Evolutionary conservation across 92 coral and sea anemone species (phyloP), one percentile per base, ranked within the genome.

Genomic region (Phenganax subtilis): DNA sequence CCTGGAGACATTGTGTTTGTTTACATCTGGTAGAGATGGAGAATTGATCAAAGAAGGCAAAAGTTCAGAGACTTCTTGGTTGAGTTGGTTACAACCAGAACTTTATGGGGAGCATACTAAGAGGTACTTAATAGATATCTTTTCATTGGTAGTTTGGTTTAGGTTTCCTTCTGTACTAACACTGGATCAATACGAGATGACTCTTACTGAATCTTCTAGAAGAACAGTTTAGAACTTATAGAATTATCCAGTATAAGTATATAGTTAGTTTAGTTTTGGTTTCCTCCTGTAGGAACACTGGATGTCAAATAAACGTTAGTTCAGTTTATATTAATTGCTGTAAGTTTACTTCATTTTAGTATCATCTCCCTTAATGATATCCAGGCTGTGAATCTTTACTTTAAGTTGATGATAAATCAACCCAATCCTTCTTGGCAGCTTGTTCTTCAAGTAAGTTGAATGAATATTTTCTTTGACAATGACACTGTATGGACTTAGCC

Each of bases 361-460:
- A 85, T 89, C 11, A 82, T 87, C 10, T 89, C 91, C 7, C 88
- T 96, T 25, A 87, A 89, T 20, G 99, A 96, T 73, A 80, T 93
- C 12, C 99, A 96, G 82, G 96, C 97, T 11, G 72, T 93, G 63
- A 90, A 92, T 86, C 90, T 92, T 44, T 81, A 85, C 62, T 96
- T 87, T 83, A 96, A 92, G 75, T 71, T 96, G 69, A 85, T 92
- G 87, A 91, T 92, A 55, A 92, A 90, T 86, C 99, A 96, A 69
- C 99, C 99, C 0, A 80, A 81, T 1, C 97, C 97, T 53, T 77
- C 76, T 51, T 96, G 99, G 99, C 83, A 86, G 1, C 88, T 92
- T 7, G 88, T 96, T 52, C 86, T 96, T 29, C 93, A 91, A 87
- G 96, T 87, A 85, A 84, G 82, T 5, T 37, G 28, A 27, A 8